Conservation (phyloP, 2,888 invertebrate genomes). For the Volucella zonaria region DNA sequence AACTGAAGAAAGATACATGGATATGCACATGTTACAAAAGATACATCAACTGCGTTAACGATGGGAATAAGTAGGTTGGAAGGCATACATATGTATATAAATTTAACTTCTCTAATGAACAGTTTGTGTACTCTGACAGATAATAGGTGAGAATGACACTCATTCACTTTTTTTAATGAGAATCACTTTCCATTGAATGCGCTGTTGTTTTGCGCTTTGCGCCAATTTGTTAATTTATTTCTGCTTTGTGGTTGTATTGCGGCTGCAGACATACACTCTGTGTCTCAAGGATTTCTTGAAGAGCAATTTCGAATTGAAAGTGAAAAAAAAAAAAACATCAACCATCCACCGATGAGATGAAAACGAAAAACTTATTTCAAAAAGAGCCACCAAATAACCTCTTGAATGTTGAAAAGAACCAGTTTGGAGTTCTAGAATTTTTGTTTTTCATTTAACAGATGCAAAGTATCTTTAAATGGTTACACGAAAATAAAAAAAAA, state of each 20-base stretch:
- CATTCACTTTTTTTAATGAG: slow-evolving; percentile 39
- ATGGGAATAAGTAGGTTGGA: too few relatives aligned
- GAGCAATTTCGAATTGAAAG: slow-evolving; percentile 1
- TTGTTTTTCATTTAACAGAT: not conserved
- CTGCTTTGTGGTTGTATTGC: not conserved
- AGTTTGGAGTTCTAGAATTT: slow-evolving; percentile 13
- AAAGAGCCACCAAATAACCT: not conserved
- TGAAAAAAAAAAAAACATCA: not conserved
- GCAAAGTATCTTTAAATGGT: too few relatives aligned
- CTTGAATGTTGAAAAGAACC: not conserved
- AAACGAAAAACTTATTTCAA: not conserved
- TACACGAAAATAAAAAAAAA: not conserved
- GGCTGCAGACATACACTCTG: not conserved
- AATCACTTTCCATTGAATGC: slow-evolving; percentile 36
- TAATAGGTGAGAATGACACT: slow-evolving; percentile 51
- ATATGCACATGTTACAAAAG: too few relatives aligned
- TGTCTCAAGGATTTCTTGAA: not conserved
- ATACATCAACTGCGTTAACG: too few relatives aligned
- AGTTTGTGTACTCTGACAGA: too few relatives aligned
- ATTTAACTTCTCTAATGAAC: too few relatives aligned
- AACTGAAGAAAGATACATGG: too few relatives aligned
- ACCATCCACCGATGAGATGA: not conserved
- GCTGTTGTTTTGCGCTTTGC: slow-evolving; percentile 36
- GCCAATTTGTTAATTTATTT: slow-evolving; percentile 29
- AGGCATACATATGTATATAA: too few relatives aligned